Conservation (phyloP, 2,113 vertebrate species). For the Prietella phreatophila region DNA sequence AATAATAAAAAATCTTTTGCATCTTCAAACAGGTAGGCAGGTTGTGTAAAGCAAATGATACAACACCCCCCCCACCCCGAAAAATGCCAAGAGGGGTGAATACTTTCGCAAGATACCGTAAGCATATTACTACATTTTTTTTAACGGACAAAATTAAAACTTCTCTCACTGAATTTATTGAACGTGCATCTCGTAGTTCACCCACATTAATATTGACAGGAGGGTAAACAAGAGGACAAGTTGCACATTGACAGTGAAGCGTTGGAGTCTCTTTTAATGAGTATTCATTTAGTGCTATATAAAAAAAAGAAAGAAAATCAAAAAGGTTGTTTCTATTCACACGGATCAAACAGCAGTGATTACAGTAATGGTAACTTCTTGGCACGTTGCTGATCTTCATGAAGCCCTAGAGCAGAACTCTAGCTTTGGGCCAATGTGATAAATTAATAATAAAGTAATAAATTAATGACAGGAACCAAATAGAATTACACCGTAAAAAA, state of each 20-base stretch:
- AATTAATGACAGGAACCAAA: neutral
- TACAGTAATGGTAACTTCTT: conserved; percentile 43
- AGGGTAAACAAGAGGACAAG: conserved; percentile 3
- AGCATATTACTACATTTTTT: neutral
- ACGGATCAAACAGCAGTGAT: conserved; percentile 32
- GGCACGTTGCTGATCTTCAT: conserved; percentile 45
- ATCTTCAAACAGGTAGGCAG: no score
- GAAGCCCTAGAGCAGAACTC: neutral
- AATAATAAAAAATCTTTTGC: no score
- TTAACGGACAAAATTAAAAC: neutral
- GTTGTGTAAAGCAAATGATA: no score
- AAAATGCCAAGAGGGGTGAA: no score
- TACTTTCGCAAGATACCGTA: neutral
- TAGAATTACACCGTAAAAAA: neutral
- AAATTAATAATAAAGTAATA: neutral
- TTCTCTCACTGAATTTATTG: neutral
- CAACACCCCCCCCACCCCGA: no score
- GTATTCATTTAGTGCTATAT: conserved; percentile 22
- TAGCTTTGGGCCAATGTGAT: neutral
- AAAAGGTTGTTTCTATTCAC: conserved; percentile 32
- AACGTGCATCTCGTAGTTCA: neutral
- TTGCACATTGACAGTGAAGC: neutral
- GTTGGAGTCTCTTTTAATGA: conserved; percentile 9
- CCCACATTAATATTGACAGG: neutral
- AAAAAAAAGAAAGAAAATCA: conserved; percentile 19